Evolutionary conservation across 2,888 invertebrate species (phyloP), one percentile per base, ranked within the genome.

Genomic region (Stenodema calcarata): DNA sequence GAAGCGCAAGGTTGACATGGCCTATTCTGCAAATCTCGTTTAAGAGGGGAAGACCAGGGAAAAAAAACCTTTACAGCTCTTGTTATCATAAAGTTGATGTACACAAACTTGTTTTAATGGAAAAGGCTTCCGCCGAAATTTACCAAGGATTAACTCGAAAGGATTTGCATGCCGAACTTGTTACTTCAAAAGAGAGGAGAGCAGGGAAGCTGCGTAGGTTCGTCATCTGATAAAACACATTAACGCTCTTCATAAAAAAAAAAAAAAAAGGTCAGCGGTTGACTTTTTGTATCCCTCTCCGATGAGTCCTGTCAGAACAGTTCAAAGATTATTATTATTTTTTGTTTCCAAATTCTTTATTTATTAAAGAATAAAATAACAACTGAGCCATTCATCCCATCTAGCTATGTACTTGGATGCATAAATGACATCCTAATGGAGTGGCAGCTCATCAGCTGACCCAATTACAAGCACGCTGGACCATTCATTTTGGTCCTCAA

Each of bases 101-200:
- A 70, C 42, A 44, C 73, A 73, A 75, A 75, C 73, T 84, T 30
- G 84, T 84, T 84, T 84, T 84, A 84, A 84, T 84, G 84, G 84
- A 84, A 84, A 75, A 73, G 84, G 44, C 62, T 50, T 35, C 54
- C 30, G 69, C 42, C 35, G 30, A 82, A 82, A 82, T 82, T 82
- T 82, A n/a, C 41, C 23, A 42, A 82, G 69, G 82, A 82, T 82
- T 82, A 82, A 82, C 82, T 82, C 23, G 28, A 69, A 82, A 69
- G 82, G 82, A 82, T 82, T 82, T 82, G 82, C 82, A 82, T 82
- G 82, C 16, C 23, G 82, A 82, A 62, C 62, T 82, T 80, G 80
- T 80, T 82, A 69, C 82, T 82, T 69, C 69, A 14, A 47, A 30
- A 16, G 30, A 14, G 30, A 28, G 35, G 27, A 35, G 35, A 23